Evolutionary conservation across 2,888 invertebrate genomes (phyloP), one percentile per base, ranked within the genome.

Genomic region (Vanessa cardui): DNA sequence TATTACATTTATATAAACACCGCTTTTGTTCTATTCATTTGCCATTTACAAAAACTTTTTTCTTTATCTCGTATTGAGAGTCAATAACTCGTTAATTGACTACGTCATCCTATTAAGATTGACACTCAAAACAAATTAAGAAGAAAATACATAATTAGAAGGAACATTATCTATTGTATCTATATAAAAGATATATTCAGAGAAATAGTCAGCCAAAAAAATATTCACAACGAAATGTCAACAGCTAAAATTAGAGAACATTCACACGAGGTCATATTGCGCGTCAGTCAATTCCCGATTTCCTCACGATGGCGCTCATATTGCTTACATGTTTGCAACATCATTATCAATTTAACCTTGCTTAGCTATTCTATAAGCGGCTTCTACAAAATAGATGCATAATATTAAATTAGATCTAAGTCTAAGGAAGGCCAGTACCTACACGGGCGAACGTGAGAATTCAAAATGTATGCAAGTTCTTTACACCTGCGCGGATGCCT

Each of bases 281-380:
- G 83, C 86, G 84, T 84, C 84, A 85, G 82, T 82, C 52, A 54
- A 54, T 81, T 65, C 63, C 63, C 45, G 54, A 83, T 83, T 83
- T 83, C 77, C 80, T 81, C 81, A 88, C 88, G 85, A 88, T 86
- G 86, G 85, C 87, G 88, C 80, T 85, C 83, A 84, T 72, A 73
- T 70, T 56, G 18, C 33, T 56, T 33, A 64, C 52, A 54, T 54
- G 16, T 69, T 69, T 59, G 49, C 58, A 46, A 68, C 70, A 62
- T 86, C 83, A 84, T 84, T 71, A 62, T 87, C 83, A 84, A 84
- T 76, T 78, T 80, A 87, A 81, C 85, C 86, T 88, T 86, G 87
- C 78, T 82, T 81, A 86, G 81, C 84, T 63, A 60, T 68, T 52
- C 85, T 87, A 85, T 83, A 78, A 82, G 78, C 79, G 82, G 81